Evolutionary conservation across 2,888 invertebrate species (phyloP).

Genomic region (Acanthosepion esculentum): DNA sequence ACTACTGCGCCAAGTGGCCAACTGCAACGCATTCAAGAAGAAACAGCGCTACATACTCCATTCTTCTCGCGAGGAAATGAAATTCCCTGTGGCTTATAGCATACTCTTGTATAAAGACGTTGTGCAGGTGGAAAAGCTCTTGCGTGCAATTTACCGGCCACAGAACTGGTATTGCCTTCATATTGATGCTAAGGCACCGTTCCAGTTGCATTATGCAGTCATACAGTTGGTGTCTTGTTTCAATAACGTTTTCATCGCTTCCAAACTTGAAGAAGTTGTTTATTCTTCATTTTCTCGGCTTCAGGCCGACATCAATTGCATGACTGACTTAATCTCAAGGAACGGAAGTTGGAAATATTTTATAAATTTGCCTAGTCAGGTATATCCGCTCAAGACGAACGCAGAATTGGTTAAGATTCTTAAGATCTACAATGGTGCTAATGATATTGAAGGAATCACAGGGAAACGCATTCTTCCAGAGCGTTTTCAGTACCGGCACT

Average conservation of each 20-base stretch:
- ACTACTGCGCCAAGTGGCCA: not conserved
- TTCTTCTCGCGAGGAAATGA: constrained; percentile 56
- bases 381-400: constrained; percentile 73
- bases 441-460: constrained; percentile 73
- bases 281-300: constrained; percentile 72
- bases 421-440: constrained; percentile 72
- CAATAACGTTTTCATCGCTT: constrained; percentile 72
- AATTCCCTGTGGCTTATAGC: constrained; percentile 69
- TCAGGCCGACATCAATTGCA: constrained; percentile 73
- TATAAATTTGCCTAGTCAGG: constrained; percentile 72
- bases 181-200: constrained; percentile 65
- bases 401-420: constrained; percentile 72
- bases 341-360: constrained; percentile 71
- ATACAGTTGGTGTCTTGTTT: constrained; percentile 66
- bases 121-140: constrained; percentile 66
- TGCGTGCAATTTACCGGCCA: constrained; percentile 70
- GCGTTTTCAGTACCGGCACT: constrained; percentile 54
- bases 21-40: constrained; percentile 2
- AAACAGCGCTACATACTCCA: constrained; percentile 11
- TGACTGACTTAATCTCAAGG: constrained; percentile 66
- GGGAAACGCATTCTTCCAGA: constrained; percentile 57
- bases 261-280: constrained; percentile 67
- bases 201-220: constrained; percentile 57
- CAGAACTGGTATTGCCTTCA: constrained; percentile 74
- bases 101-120: constrained; percentile 69